phyloP scores from a whole-genome alignment of 2,113 vertebrate species.

The Solenodon paradoxus region DNA sequence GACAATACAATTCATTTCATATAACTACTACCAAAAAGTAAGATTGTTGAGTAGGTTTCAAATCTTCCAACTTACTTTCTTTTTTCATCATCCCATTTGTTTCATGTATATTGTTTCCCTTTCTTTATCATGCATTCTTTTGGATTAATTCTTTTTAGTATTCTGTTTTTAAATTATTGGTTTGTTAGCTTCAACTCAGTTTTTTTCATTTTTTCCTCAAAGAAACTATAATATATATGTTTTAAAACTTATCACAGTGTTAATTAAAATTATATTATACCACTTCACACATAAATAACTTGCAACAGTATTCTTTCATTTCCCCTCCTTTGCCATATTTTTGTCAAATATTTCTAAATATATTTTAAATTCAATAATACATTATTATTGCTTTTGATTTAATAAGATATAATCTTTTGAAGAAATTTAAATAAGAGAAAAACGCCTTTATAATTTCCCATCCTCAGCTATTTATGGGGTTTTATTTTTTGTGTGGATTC shows the following conservation, averaged over 20 bases:
- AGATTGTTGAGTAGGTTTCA: background rate
- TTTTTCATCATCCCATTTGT: background rate
- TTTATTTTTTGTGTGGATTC: background rate
- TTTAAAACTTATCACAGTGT: background rate
- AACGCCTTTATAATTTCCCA: background rate
- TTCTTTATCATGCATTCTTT: background rate
- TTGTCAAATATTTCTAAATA: background rate
- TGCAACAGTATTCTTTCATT: background rate
- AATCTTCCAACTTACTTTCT: background rate
- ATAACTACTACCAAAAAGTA: background rate
- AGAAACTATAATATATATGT: background rate
- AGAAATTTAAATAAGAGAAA: background rate
- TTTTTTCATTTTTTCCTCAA: background rate
- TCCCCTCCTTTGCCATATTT: background rate
- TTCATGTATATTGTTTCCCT: background rate
- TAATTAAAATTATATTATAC: background rate
- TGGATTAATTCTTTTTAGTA: background rate
- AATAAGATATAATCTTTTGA: background rate
- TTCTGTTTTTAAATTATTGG: background rate
- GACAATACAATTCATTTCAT: background rate
- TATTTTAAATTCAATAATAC: background rate
- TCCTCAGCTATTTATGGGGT: background rate
- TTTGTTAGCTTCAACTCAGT: background rate
- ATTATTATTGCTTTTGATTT: background rate
- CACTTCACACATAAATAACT: background rate